A percentile compares a stretch with the other conserved stretches of the same genome.
These are phyloP conservation scores for Molorchus minor DNA, from an alignment of 2,888 invertebrate genomes.

Conservation along the genomic window DNA sequence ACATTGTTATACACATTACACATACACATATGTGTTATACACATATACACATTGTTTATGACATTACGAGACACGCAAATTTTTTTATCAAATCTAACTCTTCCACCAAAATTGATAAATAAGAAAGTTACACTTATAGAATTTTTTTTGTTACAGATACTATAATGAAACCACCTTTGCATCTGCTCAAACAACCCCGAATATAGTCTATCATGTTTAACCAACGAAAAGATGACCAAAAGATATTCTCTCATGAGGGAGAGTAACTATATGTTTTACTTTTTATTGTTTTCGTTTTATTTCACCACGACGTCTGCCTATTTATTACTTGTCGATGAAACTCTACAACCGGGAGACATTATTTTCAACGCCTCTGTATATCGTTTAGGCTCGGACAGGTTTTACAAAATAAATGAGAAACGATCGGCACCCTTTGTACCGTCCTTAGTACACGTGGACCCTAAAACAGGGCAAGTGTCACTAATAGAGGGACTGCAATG, in stretches of 20 bases:
- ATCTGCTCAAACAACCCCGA: slow-evolving; percentile 6
- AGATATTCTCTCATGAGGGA: slow-evolving; percentile 50
- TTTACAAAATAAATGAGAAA: slow-evolving; percentile 81
- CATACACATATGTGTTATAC: too few relatives aligned
- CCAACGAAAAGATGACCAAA: slow-evolving; percentile 48
- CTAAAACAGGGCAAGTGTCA: slow-evolving; percentile 78
- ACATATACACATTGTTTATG: too few relatives aligned
- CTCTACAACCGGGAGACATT: slow-evolving; percentile 69
- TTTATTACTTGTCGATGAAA: slow-evolving; percentile 58
- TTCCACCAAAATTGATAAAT: too few relatives aligned
- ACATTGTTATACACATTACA: too few relatives aligned
- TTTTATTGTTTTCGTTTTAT: slow-evolving; percentile 44
- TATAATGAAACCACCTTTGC: slow-evolving; percentile 36
- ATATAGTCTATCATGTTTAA: slow-evolving; percentile 42
- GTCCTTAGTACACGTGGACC: slow-evolving; percentile 78
- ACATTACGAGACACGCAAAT: too few relatives aligned
- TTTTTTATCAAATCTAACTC: too few relatives aligned
- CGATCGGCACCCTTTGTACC: slow-evolving; percentile 85
- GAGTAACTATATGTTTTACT: slow-evolving; percentile 39
- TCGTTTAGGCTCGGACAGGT: slow-evolving; percentile 79
- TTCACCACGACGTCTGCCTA: slow-evolving; percentile 48
- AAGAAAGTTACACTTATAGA: background rate
- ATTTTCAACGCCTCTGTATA: slow-evolving; percentile 84
- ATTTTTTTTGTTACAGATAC: slow-evolving; percentile 32
- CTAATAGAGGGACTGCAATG: slow-evolving; percentile 77